Evolutionary conservation across 2,113 vertebrate species (phyloP).

Genomic region (Ptychochromis oligacanthus): DNA sequence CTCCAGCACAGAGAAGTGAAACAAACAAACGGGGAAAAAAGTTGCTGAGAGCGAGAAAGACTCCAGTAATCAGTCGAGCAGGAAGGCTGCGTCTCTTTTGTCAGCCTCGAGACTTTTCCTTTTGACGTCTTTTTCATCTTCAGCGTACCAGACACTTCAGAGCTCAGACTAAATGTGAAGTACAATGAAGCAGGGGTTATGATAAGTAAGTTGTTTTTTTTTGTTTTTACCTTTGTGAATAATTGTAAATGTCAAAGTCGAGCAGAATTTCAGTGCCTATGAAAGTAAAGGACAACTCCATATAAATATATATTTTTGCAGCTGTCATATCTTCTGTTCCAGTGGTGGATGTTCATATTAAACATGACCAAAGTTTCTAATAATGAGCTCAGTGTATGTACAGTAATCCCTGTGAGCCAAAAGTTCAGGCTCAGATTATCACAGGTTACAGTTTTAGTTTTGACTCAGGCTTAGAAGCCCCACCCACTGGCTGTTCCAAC

Average conservation of each 20-base stretch:
- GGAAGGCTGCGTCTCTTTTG: neutral
- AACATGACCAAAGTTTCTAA: neutral
- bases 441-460: neutral
- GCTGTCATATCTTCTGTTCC: neutral
- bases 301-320: neutral
- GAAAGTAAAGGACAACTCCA: neutral
- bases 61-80: constrained; percentile 7
- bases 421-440: neutral
- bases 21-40: constrained; percentile 14
- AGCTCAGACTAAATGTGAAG: neutral
- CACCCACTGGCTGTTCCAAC: too few relatives aligned
- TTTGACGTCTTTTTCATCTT: constrained; percentile 6
- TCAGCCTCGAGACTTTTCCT: constrained; percentile 6
- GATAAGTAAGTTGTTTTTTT: neutral
- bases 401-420: neutral
- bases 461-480: neutral
- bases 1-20: neutral
- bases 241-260: neutral
- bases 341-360: neutral
- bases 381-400: too few relatives aligned
- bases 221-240: neutral
- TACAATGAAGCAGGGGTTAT: neutral
- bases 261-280: neutral
- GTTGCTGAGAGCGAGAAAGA: constrained; percentile 29
- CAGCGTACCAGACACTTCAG: neutral